A percentile compares a stretch with the other conserved stretches of the same genome.
Conservation (phyloP, 2,113 vertebrate genomes). For the Mustela lutreola region DNA sequence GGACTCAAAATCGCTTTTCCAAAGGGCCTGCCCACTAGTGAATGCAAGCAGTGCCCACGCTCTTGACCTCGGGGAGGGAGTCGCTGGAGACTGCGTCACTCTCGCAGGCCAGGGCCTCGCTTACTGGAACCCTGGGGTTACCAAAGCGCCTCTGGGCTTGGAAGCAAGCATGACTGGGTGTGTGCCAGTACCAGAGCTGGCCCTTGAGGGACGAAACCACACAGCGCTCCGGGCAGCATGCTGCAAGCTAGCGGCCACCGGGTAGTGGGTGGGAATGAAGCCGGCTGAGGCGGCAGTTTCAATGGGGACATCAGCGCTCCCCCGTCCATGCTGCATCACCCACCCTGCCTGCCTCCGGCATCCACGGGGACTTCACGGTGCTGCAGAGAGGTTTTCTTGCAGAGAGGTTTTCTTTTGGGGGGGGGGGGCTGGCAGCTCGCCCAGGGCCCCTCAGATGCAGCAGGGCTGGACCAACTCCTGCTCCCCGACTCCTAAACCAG, state of each 20-base stretch:
- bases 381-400: neutral
- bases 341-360: neutral
- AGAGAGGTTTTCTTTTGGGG: neutral
- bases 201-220: neutral
- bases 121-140: neutral
- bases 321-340: neutral
- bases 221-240: neutral
- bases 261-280: neutral
- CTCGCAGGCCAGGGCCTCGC: neutral
- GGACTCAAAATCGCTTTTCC: neutral
- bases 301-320: too few species aligned
- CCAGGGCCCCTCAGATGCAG: neutral
- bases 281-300: too few species aligned
- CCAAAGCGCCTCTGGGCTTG: too few species aligned
- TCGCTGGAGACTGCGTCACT: neutral
- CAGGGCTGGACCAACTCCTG: neutral
- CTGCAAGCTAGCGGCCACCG: neutral
- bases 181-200: fast-evolving
- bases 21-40: neutral
- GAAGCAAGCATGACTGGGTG: fast-evolving
- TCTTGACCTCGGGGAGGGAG: neutral
- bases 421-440: too few species aligned
- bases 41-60: too few species aligned
- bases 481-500: neutral
- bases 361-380: neutral